Base-by-base conservation (phyloP, 2,888 invertebrate species). In the Lordiphosa fenestrarum region DNA sequence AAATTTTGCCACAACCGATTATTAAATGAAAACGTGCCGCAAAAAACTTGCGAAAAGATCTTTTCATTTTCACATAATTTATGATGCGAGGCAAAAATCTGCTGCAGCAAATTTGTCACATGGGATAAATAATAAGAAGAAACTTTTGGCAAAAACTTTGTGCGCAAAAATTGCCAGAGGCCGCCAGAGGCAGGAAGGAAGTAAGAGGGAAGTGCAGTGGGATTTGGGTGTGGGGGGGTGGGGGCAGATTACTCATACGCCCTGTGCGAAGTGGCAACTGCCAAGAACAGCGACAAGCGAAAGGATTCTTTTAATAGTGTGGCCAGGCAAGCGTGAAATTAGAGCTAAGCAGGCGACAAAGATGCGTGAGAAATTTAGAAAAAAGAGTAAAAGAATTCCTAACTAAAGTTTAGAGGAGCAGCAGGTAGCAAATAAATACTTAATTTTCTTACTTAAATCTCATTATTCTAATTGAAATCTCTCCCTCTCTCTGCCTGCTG, bases 111-210 rank as follows among this genome's bases (percentile, higher is more conserved):
- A 86, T 86, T 80, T 83, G 86, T 84, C 86, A 84, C 85, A 77
- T 84, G 85, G 85, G 86, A 86, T 82, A 85, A 84, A 85, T 84
- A 80, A 78, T 84, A 80, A 66, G 64, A 69, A 51, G 61, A 69
- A 66, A 63, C 69, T 63, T 30, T 30, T 25, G 25, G 54, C 58
- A 23, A 48, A 57, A 77, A 81, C 66, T 84, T 76, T 70, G 33
- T 53, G 50, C 61, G 54, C 63, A 61, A 55, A 52, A 48, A 59
- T 44, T 53, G 69, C 53, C 54, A 48, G 15, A 15, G 15, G 15
- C n/a, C n/a, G 15, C 15, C 15, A 15, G 33, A 51, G 53, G 49
- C 46, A n/a, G 38, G 36, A 12, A 47, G 50, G 35, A n/a, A 40
- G 10, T 3, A 21, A 21, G 6, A 4, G 13, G 13, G 37, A 33